These are phyloP conservation scores for Sebastes ruberrimus DNA, from an alignment of 2,797 vertebrate genomes.

Conservation along the genomic window DNA sequence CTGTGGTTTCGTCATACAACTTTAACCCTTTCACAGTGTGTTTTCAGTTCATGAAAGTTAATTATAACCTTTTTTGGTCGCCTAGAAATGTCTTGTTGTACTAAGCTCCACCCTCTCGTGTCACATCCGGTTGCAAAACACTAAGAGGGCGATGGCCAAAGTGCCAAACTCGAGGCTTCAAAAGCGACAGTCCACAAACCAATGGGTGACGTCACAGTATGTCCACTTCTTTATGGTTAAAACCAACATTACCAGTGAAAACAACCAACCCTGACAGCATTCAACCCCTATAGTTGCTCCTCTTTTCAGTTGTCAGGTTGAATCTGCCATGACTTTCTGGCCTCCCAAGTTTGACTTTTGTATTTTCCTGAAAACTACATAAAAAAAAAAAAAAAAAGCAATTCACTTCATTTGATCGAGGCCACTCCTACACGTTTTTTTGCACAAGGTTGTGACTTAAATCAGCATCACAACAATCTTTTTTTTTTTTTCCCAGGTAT, in stretches of 20 bases:
- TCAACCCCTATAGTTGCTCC: neutral
- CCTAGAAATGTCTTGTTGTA: too few relatives aligned
- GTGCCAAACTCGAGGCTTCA: too few relatives aligned
- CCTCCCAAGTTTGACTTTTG: neutral
- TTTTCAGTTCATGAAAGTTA: too few relatives aligned
- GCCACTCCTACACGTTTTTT: neutral
- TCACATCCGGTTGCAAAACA: too few relatives aligned
- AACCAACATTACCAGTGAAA: neutral
- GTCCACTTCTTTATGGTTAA: neutral
- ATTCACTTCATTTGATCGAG: neutral
- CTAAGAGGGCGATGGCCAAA: too few relatives aligned
- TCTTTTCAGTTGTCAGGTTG: conserved; percentile 13
- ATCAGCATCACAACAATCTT: conserved; percentile 2
- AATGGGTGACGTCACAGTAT: too few relatives aligned
- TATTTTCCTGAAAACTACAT: neutral
- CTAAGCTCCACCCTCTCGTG: too few relatives aligned
- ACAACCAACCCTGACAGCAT: neutral
- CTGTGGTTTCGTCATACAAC: too few relatives aligned
- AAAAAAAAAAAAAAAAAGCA: neutral
- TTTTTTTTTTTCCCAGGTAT: neutral
- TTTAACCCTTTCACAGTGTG: too few relatives aligned
- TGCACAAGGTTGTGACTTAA: neutral
- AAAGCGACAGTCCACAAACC: too few relatives aligned
- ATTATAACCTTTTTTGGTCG: too few relatives aligned
- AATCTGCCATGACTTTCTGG: neutral